Evolutionary conservation across 2,797 vertebrate species (phyloP).

Genomic region (Pipistrellus kuhlii): DNA sequence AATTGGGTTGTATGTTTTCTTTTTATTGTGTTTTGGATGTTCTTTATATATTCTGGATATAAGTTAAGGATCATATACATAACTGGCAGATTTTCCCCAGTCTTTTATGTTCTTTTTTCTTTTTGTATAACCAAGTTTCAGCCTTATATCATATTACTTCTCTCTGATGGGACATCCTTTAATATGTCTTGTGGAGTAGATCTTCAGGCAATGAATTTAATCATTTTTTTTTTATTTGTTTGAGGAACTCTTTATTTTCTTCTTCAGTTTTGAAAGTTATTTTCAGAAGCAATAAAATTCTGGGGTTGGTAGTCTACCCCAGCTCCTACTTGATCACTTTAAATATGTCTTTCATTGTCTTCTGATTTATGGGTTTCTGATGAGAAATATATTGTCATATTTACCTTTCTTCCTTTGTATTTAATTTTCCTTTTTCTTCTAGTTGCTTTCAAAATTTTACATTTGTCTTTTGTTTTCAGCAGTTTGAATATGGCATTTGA

Average conservation of each 20-base stretch:
- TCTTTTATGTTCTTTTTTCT: background rate
- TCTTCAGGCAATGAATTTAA: background rate
- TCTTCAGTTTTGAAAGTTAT: constrained; percentile 28
- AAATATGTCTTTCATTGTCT: background rate
- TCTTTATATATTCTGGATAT: background rate
- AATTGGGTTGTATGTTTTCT: background rate
- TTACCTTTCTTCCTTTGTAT: background rate
- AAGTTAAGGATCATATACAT: background rate
- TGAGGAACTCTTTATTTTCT: background rate
- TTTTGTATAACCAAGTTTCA: background rate
- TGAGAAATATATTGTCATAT: background rate
- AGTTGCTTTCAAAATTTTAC: constrained; percentile 8
- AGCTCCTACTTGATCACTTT: background rate
- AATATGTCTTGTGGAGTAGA: background rate
- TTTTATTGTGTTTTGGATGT: constrained; percentile 7
- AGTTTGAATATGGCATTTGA: background rate
- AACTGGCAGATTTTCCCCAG: background rate
- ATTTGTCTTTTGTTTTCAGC: background rate
- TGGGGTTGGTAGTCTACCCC: background rate
- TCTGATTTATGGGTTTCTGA: background rate
- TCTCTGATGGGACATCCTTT: background rate
- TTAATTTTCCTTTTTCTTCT: background rate
- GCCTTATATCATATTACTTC: background rate
- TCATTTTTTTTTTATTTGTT: background rate
- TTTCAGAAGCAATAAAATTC: background rate